Evolutionary conservation across 35 echinoderm and acorn worm species (phyloP).

Genomic region (Heliocidaris erythrogramma): DNA sequence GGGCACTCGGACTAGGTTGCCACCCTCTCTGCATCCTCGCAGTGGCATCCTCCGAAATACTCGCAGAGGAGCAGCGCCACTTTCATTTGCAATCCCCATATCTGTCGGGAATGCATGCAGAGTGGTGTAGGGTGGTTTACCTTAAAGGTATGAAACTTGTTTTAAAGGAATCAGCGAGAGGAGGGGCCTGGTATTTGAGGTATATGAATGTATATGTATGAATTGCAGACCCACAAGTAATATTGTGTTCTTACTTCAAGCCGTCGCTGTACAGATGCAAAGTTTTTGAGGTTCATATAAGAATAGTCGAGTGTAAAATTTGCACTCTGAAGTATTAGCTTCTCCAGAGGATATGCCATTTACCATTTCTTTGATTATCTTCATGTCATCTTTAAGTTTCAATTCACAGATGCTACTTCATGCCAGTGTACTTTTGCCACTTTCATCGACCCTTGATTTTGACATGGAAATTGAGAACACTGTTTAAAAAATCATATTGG

Average conservation of each 20-base stretch:
- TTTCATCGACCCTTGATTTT: not conserved
- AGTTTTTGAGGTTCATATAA: too few relatives aligned
- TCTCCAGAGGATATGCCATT: too few relatives aligned
- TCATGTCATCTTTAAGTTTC: not conserved
- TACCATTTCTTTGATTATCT: too few relatives aligned
- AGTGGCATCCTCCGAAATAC: not conserved
- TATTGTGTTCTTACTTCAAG: too few relatives aligned
- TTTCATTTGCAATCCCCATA: not conserved
- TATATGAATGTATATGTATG: too few relatives aligned
- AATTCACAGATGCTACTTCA: not conserved
- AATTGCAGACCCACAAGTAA: too few relatives aligned
- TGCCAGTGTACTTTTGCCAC: not conserved
- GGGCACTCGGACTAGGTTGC: not conserved
- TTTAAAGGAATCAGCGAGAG: not conserved
- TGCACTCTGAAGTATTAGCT: too few relatives aligned
- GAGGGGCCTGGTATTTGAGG: too few relatives aligned
- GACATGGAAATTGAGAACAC: not conserved
- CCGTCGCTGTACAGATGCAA: too few relatives aligned
- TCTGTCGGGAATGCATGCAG: not conserved
- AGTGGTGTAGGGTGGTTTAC: not conserved
- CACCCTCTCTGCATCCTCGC: conserved; percentile 12
- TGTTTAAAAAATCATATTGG: not conserved
- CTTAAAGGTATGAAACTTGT: not conserved
- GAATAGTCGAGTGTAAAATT: too few relatives aligned
- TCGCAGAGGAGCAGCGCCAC: not conserved